Conservation (phyloP, 1,140 invertebrate species). For the Tribolium castaneum region DNA sequence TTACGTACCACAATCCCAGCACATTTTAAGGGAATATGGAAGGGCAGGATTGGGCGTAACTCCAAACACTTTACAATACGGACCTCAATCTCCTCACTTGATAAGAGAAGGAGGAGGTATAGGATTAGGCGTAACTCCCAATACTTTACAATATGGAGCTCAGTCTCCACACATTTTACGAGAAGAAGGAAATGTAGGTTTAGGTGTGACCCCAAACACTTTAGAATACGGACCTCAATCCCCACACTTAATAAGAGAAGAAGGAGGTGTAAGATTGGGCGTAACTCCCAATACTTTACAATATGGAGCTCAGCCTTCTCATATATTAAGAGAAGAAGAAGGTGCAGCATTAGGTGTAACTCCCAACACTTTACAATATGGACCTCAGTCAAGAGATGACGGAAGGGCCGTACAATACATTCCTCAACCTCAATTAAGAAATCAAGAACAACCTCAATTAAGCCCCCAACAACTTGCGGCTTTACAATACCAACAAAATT, state of each 20-base stretch:
- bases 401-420: too few species aligned
- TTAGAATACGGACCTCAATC: not conserved
- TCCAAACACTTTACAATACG: not conserved
- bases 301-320: not conserved
- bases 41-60: not conserved
- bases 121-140: not conserved
- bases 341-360: not conserved
- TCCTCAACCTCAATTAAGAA: too few species aligned
- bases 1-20: not conserved
- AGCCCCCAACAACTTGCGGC: not conserved
- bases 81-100: not conserved
- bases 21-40: not conserved
- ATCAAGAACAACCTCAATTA: not conserved
- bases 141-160: not conserved
- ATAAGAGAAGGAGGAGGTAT: not conserved
- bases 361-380: not conserved
- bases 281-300: not conserved
- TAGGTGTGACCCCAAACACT: not conserved
- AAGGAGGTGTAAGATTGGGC: not conserved
- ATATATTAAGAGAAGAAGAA: not conserved
- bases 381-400: not conserved
- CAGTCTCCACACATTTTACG: not conserved
- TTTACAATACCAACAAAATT: constrained; percentile 9
- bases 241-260: not conserved
- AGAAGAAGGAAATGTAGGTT: not conserved